Evolutionary conservation across 1,140 invertebrate species (phyloP), one percentile per base, ranked within the genome.

Genomic region (Aporrectodea caliginosa): DNA sequence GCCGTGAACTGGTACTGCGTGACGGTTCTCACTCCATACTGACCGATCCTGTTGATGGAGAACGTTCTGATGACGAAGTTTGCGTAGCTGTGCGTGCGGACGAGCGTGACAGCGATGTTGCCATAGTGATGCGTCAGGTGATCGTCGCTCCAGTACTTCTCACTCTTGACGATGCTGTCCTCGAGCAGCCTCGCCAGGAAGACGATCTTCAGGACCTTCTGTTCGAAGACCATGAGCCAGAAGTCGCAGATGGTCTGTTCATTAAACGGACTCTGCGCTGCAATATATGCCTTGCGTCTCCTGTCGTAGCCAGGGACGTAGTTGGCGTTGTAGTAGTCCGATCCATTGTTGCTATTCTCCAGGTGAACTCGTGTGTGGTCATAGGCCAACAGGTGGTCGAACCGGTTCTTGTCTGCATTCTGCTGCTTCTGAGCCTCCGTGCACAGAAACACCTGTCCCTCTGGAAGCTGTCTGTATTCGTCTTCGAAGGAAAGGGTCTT

Each of bases 281-380:
- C 87, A 69, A 88, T 88, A 80, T 88, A 88, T 0, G 81, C 82
- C 34, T 74, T 73, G 1, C 1, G 73, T 73, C 31, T 14, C n/a
- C 22, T 72, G 69, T 27, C 31, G 73, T 79, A 35, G 1, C 85
- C 85, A 31, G 84, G 80, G 2, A 88, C 82, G 80, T 83, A 87
- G 80, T 84, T 99, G 27, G 98, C 96, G 89, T 99, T 99, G 81
- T 99, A 98, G 85, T 99, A 99, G 87, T 99, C 96, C 81, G 89
- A 87, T 84, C 87, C 89, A 0, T 81, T 82, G 69, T 82, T 82
- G 6, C 69, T 72, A 75, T 84, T 84, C 1, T 79, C 79, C 16
- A 87, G 79, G 16, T 83, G 75, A 0, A 88, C 86, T 16, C 85
- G 70, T 22, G 82, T 86, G 73, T 87, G 86, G 75, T 88, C 87